phyloP scores from a whole-genome alignment of 2,113 vertebrate genomes.

The Boleophthalmus pectinirostris region DNA sequence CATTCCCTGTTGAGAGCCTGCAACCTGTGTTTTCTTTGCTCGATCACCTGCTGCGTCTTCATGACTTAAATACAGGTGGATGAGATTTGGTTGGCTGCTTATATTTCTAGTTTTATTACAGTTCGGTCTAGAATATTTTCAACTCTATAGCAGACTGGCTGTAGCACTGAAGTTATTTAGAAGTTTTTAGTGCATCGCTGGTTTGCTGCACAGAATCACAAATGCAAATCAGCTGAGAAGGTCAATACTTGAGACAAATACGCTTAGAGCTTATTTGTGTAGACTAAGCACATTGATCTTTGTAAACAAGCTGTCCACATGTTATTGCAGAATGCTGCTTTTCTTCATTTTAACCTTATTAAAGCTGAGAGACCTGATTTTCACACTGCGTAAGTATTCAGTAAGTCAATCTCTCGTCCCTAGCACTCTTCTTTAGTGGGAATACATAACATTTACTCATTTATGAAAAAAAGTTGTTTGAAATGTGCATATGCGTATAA shows the following conservation, averaged over 20 bases:
- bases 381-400: too few relatives aligned
- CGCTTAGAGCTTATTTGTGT: neutral
- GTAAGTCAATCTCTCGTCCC: too few relatives aligned
- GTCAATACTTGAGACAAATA: neutral
- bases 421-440: too few relatives aligned
- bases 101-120: neutral
- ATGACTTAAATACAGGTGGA: conserved; percentile 24
- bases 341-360: neutral
- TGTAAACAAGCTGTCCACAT: neutral
- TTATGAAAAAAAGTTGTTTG: too few relatives aligned
- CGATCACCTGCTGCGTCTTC: conserved; percentile 46
- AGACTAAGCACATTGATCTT: neutral
- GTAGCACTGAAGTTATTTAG: neutral
- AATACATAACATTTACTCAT: too few relatives aligned
- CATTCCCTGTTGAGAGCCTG: conserved; percentile 38
- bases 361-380: too few relatives aligned
- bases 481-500: too few relatives aligned
- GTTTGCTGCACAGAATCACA: neutral
- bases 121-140: neutral
- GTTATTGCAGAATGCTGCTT: neutral
- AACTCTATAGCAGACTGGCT: neutral
- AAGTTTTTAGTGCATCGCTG: neutral
- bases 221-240: neutral
- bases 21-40: conserved; percentile 52
- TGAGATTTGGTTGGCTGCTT: conserved; percentile 2